phyloP scores from a whole-genome alignment of 2,113 vertebrate species.

The Redunca redunca region DNA sequence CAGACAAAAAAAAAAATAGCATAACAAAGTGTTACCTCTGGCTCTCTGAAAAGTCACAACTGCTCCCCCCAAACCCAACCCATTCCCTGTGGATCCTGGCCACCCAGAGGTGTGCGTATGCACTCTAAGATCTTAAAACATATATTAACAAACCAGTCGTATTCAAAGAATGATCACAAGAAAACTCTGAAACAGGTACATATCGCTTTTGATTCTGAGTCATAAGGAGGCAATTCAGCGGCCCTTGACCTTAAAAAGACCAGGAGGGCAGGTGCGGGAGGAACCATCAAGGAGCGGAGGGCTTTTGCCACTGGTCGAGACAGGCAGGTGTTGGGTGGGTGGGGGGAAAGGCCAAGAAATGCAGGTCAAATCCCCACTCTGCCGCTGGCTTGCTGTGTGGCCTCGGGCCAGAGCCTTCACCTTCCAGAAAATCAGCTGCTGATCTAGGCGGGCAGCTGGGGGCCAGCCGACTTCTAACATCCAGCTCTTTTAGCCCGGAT shows the following conservation, averaged over 20 bases:
- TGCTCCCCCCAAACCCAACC: background rate
- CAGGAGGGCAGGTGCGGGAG: rapidly evolving
- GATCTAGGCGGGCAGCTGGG: background rate
- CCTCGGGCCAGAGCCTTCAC: background rate
- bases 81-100: rapidly evolving
- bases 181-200: background rate
- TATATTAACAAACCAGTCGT: background rate
- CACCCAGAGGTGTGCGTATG: background rate
- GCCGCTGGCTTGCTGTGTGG: background rate
- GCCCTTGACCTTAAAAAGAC: background rate
- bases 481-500: background rate
- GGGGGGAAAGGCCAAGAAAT: background rate
- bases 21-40: background rate
- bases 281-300: no score
- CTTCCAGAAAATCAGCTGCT: background rate
- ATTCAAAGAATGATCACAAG: background rate
- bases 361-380: no score
- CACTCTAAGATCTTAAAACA: background rate
- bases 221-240: background rate
- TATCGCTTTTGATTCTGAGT: background rate
- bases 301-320: background rate
- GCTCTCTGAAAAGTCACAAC: background rate
- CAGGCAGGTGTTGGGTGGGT: background rate
- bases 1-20: background rate
- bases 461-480: background rate